Base-by-base conservation (phyloP, 2,113 vertebrate species). In the Oryctolagus cuniculus region DNA sequence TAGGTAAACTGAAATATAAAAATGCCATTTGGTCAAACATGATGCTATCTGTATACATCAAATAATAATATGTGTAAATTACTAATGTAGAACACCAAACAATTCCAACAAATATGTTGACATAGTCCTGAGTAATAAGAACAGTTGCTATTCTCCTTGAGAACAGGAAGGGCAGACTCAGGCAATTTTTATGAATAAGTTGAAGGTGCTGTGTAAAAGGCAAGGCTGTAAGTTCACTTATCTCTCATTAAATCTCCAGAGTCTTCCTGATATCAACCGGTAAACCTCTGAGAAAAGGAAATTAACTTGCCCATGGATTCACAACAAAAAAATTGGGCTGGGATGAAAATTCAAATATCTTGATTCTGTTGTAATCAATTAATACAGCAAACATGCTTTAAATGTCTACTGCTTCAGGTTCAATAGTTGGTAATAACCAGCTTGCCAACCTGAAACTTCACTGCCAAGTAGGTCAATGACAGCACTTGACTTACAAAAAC, bases 231-330 rank as follows among this genome's bases (percentile, higher is more conserved):
- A 87, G 19, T 87, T 55, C n/a, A 83, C 49, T 63, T 84, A n/a
- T 51, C 44, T 80, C 21, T 22, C 31, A 77, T 1, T 5, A 96
- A 72, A 25, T 82, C 36, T 22, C 31, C 34, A n/a, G 21, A 84
- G 55, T 80, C 75, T 89, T 95, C 31, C 67, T 19, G 3, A 13
- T 64, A 19, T 38, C 22, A 67, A 34, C 36, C 12, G 38, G 9
- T 49, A 88, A 92, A 55, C 61, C 67, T 92, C 74, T 81, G 17
- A 61, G 61, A 73, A 87, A 80, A 12, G 6, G 72, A 25, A 87
- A 97, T 85, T 81, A 80, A 72, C 58, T 85, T 91, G 51, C 31
- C 53, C 34, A 73, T 87, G 27, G 27, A 6, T 75, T 89, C 51
- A 88, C 1, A 78, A 66, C 87, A 9, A 90, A 88, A 44, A 73